phyloP scores from a whole-genome alignment of 2,888 invertebrate species.

The Didymodactylos carnosus region DNA sequence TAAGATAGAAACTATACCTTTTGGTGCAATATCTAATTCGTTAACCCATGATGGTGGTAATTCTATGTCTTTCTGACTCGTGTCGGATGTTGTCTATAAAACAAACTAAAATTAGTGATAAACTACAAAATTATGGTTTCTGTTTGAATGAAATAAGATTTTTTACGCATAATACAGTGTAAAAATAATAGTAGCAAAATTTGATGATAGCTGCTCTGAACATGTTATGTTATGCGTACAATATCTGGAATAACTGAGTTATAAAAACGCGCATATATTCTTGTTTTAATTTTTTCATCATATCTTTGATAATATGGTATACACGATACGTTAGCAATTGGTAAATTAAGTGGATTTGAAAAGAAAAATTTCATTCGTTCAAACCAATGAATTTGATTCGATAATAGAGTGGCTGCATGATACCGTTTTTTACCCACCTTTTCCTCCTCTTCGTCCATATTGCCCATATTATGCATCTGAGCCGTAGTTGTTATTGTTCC shows the following conservation, averaged over 20 bases:
- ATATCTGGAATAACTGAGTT: too few relatives aligned
- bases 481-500: constrained; percentile 26
- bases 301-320: too few relatives aligned
- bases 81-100: neutral
- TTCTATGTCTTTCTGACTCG: constrained; percentile 22
- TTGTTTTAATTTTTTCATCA: too few relatives aligned
- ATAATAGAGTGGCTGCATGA: too few relatives aligned
- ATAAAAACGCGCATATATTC: too few relatives aligned
- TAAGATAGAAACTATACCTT: constrained; percentile 21
- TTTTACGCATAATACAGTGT: too few relatives aligned
- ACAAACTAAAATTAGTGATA: neutral
- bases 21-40: constrained; percentile 24
- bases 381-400: neutral
- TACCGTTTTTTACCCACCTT: constrained; percentile 23
- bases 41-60: constrained; percentile 34
- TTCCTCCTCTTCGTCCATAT: constrained; percentile 26
- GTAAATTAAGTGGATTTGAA: too few relatives aligned
- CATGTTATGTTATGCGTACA: too few relatives aligned
- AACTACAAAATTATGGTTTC: too few relatives aligned
- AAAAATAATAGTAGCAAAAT: neutral
- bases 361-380: neutral
- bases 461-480: constrained; percentile 16
- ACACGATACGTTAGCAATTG: too few relatives aligned
- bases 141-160: too few relatives aligned
- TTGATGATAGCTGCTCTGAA: too few relatives aligned